phyloP scores from a whole-genome alignment of 2,797 vertebrate species.

The Ciconia nigra region DNA sequence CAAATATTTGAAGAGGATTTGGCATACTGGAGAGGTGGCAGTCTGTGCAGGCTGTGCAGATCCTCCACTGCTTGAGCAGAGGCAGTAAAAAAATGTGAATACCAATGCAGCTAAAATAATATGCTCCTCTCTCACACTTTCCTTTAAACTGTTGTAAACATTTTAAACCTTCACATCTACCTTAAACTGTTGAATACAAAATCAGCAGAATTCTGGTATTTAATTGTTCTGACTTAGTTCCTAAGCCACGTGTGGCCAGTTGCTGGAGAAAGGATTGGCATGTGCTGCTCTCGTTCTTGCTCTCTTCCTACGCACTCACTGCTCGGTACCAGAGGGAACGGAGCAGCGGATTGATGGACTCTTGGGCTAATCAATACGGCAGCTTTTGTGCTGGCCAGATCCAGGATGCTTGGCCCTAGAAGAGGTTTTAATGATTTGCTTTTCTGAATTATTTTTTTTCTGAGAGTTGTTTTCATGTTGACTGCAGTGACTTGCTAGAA shows the following conservation, averaged over 20 bases:
- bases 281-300: background rate
- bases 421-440: background rate
- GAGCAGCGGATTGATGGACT: accelerated
- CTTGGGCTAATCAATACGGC: background rate
- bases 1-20: constrained; percentile 10
- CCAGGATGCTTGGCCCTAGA: background rate
- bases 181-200: background rate
- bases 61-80: background rate
- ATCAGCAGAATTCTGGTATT: background rate
- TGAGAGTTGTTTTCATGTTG: background rate
- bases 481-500: background rate
- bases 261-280: background rate
- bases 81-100: background rate
- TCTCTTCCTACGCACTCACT: background rate
- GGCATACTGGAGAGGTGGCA: background rate
- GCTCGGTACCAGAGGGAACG: accelerated
- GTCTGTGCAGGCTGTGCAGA: background rate
- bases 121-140: background rate
- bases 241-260: background rate
- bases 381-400: background rate
- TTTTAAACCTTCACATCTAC: background rate
- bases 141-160: background rate
- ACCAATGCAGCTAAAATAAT: background rate
- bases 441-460: background rate
- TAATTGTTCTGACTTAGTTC: background rate